Evolutionary conservation across 2,888 invertebrate species (phyloP).

Genomic region (Zeuzera pyrina): DNA sequence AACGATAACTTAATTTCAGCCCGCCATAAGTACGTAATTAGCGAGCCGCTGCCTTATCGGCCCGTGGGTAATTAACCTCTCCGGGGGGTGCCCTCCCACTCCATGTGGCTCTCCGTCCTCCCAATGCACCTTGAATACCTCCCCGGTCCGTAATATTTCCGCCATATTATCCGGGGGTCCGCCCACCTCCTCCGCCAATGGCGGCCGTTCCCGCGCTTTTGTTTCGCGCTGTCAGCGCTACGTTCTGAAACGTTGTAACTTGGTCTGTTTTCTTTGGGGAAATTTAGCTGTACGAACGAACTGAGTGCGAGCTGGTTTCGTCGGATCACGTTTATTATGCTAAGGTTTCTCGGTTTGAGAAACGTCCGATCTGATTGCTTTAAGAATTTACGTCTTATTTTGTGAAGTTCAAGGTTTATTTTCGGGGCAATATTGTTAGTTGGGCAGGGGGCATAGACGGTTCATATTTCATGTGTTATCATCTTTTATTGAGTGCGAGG

Average conservation of each 20-base stretch:
- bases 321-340: slow-evolving; percentile 55
- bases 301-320: slow-evolving; percentile 64
- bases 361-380: slow-evolving; percentile 27
- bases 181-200: slow-evolving; percentile 70
- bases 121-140: slow-evolving; percentile 61
- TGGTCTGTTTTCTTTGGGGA: slow-evolving; percentile 54
- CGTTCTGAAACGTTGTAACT: slow-evolving; percentile 69
- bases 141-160: slow-evolving; percentile 67
- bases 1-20: slow-evolving; percentile 73
- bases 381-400: slow-evolving; percentile 17
- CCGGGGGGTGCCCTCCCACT: slow-evolving; percentile 28
- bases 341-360: slow-evolving; percentile 24
- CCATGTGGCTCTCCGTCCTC: slow-evolving; percentile 30
- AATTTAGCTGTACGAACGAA: slow-evolving; percentile 62
- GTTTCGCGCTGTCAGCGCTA: slow-evolving; percentile 53
- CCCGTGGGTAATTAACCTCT: slow-evolving; percentile 71
- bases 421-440: slow-evolving; percentile 5
- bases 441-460: slow-evolving; percentile 53
- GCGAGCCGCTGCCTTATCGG: slow-evolving; percentile 72
- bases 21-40: slow-evolving; percentile 73
- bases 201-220: slow-evolving; percentile 68
- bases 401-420: slow-evolving; percentile 22
- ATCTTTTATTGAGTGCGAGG: slow-evolving; percentile 73
- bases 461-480: slow-evolving; percentile 73
- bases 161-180: slow-evolving; percentile 67